A percentile compares a stretch with the other conserved stretches of the same genome.
phyloP scores from a whole-genome alignment of 2,888 invertebrate species.

The Ophion costatus region DNA sequence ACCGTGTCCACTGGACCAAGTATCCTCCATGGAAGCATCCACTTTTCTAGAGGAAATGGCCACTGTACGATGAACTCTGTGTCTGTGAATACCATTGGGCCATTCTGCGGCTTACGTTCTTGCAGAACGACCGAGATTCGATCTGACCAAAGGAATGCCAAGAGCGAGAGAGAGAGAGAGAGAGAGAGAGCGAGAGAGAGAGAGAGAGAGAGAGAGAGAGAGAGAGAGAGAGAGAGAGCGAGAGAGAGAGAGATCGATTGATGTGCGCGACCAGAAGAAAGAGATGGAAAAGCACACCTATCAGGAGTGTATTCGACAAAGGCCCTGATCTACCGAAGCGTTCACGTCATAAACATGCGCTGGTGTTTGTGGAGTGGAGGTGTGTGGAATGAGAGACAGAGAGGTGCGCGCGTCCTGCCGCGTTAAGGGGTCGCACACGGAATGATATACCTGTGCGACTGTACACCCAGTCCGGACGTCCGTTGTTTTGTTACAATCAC shows the following conservation, averaged over 20 bases:
- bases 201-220: conserved; percentile 60
- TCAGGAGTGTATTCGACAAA: conserved; percentile 45
- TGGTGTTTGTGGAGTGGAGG: not conserved
- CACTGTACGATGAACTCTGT: conserved; percentile 60
- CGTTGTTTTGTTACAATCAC: conserved; percentile 84
- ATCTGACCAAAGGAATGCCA: conserved; percentile 47
- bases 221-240: conserved; percentile 52
- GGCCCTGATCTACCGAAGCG: conserved; percentile 29
- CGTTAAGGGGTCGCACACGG: conserved; percentile 75
- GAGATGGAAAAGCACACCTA: conserved; percentile 59
- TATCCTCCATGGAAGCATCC: conserved; percentile 76
- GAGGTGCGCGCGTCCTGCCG: conserved; percentile 69
- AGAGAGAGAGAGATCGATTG: conserved; percentile 55
- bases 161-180: conserved; percentile 55
- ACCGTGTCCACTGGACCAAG: conserved; percentile 77
- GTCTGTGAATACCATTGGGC: conserved; percentile 14
- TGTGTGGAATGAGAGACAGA: conserved; percentile 54
- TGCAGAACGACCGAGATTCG: conserved; percentile 57
- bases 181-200: conserved; percentile 49
- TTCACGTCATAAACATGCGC: conserved; percentile 31
- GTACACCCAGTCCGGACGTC: conserved; percentile 82
- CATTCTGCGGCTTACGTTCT: conserved; percentile 30
- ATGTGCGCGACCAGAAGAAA: conserved; percentile 54
- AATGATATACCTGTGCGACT: conserved; percentile 84
- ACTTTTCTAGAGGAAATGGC: conserved; percentile 77